Evolutionary conservation across 1,140 invertebrate species (phyloP).

Genomic region (Drepana arcuata): DNA sequence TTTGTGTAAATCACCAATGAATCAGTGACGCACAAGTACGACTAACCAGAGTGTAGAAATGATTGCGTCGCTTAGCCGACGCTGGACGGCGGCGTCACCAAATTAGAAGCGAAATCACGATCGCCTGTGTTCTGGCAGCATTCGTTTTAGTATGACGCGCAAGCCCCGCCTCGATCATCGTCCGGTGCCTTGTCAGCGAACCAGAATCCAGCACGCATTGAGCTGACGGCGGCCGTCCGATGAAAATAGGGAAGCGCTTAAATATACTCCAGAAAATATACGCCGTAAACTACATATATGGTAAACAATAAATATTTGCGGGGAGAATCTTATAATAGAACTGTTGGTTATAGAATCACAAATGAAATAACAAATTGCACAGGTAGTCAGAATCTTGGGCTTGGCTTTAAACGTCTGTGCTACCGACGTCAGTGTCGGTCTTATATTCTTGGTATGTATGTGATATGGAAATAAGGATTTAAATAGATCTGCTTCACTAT

Average conservation of each 20-base stretch:
- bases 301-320: constrained; percentile 2
- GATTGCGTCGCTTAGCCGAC: constrained; percentile 24
- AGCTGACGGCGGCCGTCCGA: constrained; percentile 17
- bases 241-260: constrained; percentile 27
- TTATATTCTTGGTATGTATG: too few species aligned
- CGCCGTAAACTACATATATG: constrained; percentile 10
- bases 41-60: constrained; percentile 7
- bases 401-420: too few species aligned
- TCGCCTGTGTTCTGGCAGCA: constrained; percentile 14
- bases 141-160: constrained; percentile 49
- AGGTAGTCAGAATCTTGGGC: too few species aligned
- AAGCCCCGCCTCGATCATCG: constrained; percentile 35
- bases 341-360: too few species aligned
- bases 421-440: too few species aligned
- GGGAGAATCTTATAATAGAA: too few species aligned
- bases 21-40: constrained; percentile 16
- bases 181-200: constrained; percentile 25
- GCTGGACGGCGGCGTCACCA: constrained; percentile 43
- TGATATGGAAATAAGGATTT: too few species aligned
- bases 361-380: too few species aligned
- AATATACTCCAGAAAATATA: constrained; percentile 27
- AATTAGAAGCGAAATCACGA: constrained; percentile 49
- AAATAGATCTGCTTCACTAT: too few species aligned
- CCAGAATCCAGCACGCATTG: constrained; percentile 29
- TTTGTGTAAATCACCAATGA: constrained; percentile 6